Conservation (phyloP, 2,797 vertebrate genomes). For the Paramormyrops hopkinsi region DNA sequence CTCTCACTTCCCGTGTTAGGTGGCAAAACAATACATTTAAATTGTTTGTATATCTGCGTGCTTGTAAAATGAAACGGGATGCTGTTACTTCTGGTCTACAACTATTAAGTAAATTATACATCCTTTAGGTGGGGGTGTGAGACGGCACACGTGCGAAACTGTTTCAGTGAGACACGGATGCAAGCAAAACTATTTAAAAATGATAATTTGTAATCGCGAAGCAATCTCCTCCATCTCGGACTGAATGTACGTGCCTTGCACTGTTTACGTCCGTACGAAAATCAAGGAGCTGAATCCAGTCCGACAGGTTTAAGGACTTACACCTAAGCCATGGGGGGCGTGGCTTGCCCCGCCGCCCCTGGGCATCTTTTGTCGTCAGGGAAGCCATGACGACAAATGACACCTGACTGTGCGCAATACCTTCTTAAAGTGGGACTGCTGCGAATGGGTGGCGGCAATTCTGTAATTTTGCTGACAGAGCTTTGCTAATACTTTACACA, state of each 20-base stretch:
- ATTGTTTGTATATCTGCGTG: neutral
- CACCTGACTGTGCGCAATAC: neutral
- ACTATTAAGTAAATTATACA: neutral
- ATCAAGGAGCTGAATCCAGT: conserved; percentile 6
- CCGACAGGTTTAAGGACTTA: conserved; percentile 10
- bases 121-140: neutral
- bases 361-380: neutral
- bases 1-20: neutral
- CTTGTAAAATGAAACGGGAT: neutral
- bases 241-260: neutral
- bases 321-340: neutral
- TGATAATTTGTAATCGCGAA: neutral
- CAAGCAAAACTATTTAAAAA: neutral
- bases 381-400: neutral
- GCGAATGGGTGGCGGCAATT: neutral
- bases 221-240: neutral
- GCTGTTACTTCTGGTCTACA: neutral
- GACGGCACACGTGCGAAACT: neutral
- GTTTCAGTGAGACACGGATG: neutral
- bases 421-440: neutral
- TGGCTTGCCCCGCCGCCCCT: neutral
- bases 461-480: neutral
- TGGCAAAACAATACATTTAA: neutral
- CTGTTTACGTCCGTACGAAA: neutral
- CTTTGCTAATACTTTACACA: neutral